phyloP scores from a whole-genome alignment of 2,113 vertebrate species.

The Plectropomus leopardus region DNA sequence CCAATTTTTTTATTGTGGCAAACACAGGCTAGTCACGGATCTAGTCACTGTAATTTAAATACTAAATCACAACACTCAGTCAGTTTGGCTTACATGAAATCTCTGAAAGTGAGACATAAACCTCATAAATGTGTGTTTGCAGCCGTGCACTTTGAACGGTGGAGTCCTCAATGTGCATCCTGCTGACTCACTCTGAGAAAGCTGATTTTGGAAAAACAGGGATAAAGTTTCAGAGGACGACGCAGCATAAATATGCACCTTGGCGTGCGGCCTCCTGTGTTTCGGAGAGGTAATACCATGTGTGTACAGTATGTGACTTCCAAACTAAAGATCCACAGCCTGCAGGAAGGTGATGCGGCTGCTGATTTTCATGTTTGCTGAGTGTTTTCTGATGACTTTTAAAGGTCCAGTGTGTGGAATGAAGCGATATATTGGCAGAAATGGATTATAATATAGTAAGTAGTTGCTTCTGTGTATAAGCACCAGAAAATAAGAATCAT shows the following conservation, averaged over 20 bases:
- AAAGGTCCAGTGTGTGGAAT: no score
- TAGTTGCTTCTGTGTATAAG: no score
- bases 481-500: no score
- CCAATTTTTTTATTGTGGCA: background rate
- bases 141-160: background rate
- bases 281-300: constrained; percentile 4
- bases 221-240: constrained; percentile 13
- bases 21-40: background rate
- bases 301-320: constrained; percentile 27
- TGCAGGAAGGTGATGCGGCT: background rate
- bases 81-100: background rate
- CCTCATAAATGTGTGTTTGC: constrained; percentile 20
- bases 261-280: background rate
- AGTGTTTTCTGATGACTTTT: background rate
- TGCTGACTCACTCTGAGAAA: constrained; percentile 38
- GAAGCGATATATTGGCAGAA: no score
- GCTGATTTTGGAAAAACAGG: constrained; percentile 24
- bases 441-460: no score
- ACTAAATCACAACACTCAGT: background rate
- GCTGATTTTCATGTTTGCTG: no score
- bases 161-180: background rate
- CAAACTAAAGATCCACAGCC: background rate
- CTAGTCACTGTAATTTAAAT: background rate
- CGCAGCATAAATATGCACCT: constrained; percentile 8
- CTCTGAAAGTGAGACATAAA: background rate